These are phyloP conservation scores for Drosophila aldrichi DNA, from an alignment of 2,888 invertebrate species.

Conservation along the genomic window DNA sequence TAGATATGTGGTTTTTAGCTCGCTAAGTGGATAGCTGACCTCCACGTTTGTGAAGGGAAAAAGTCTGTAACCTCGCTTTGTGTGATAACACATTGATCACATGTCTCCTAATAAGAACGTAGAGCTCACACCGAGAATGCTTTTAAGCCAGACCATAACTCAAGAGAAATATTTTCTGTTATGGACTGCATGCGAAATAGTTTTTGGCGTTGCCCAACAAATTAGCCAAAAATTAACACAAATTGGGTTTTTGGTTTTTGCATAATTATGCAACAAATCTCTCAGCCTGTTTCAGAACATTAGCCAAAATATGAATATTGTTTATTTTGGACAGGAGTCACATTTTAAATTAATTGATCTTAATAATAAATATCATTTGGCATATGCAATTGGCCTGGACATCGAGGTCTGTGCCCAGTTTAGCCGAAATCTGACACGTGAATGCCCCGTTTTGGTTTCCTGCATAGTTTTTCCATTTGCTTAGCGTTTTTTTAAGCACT, in stretches of 20 bases:
- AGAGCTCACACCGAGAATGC: constrained; percentile 15
- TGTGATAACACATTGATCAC: constrained; percentile 35
- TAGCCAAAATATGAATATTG: constrained; percentile 5
- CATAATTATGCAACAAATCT: constrained; percentile 1
- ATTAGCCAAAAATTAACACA: constrained; percentile 46
- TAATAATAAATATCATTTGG: constrained; percentile 2
- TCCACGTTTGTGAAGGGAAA: constrained; percentile 38
- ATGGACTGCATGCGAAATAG: constrained; percentile 4
- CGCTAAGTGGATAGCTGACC: constrained; percentile 43
- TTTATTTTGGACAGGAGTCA: constrained; percentile 20
- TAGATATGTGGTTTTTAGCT: constrained; percentile 6
- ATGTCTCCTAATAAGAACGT: constrained; percentile 26
- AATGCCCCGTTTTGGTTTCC: constrained; percentile 30
- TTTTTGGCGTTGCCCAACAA: constrained; percentile 14
- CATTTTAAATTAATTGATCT: constrained; percentile 27
- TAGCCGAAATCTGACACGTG: constrained; percentile 16
- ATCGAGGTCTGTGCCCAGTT: constrained; percentile 8
- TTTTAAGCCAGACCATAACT: not conserved
- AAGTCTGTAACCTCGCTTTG: constrained; percentile 65
- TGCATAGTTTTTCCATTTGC: constrained; percentile 25
- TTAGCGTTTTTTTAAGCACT: not conserved
- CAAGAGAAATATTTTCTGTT: not conserved
- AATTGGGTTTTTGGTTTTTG: constrained; percentile 27
- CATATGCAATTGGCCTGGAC: constrained; percentile 12
- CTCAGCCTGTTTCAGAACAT: not conserved